Percentiles rank a stretch among this genome's conserved stretches.
Conservation (phyloP, 2,113 vertebrate genomes). For the Redunca redunca region DNA sequence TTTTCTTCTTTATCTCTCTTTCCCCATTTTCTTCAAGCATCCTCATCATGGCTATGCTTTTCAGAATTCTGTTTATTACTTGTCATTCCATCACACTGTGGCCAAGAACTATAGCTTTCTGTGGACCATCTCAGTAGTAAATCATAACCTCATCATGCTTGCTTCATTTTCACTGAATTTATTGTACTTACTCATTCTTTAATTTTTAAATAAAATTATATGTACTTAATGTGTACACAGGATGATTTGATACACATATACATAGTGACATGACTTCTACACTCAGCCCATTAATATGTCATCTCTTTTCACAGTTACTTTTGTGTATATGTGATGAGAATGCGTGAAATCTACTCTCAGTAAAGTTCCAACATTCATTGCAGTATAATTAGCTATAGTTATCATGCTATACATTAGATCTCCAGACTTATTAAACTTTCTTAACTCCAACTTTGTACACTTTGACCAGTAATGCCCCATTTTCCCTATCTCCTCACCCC, state of each 20-base stretch:
- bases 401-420: not conserved
- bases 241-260: not conserved
- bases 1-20: not conserved
- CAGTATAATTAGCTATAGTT: not conserved
- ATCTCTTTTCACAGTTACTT: not conserved
- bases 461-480: not conserved
- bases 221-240: not conserved
- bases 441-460: not conserved
- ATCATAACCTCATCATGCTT: not conserved
- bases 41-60: not conserved
- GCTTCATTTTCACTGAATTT: not conserved
- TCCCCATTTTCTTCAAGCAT: not conserved
- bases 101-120: not conserved
- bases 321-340: not conserved
- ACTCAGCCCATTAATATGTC: not conserved
- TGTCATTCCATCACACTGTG: not conserved
- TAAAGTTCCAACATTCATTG: not conserved
- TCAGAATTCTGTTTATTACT: not conserved
- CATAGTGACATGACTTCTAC: not conserved
- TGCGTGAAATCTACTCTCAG: not conserved
- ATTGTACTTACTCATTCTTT: not conserved
- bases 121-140: not conserved
- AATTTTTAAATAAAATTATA: not conserved
- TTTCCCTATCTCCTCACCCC: rapidly evolving
- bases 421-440: not conserved